Base-by-base conservation (phyloP, 1,140 invertebrate species). In the Drosophila ananassae region DNA sequence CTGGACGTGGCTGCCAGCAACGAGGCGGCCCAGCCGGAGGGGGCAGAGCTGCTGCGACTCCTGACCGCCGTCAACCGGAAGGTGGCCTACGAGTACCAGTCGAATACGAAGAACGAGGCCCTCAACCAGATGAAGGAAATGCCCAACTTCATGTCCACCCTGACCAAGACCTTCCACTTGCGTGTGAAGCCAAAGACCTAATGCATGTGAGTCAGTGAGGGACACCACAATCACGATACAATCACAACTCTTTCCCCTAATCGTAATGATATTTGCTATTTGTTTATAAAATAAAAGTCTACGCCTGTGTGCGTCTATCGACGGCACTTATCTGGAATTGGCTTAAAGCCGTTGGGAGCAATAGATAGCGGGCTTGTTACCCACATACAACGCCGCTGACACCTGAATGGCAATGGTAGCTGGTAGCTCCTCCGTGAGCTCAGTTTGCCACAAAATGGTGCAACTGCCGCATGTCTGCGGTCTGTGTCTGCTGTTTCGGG, bases 71-170 rank as follows among this genome's bases (percentile, higher is more conserved):
- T 96, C 0, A 94, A 94, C 72, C 92, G 93, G 3, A 92, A 92
- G 58, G 95, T 96, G 28, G 94, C 95, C 37, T 93, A 94, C 51
- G 92, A 94, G 52, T 95, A 94, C 83, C 93, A 95, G 73, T 95
- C 95, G 8, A 94, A 94, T 79, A 93, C 93, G 4, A 92, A 92
- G 28, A 92, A 94, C 69, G 84, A 93, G 30, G 91, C 90, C n/a
- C 94, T 95, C 91, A 93, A 95, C 82, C 91, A 92, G 48, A 95
- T 94, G 91, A 96, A 96, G 90, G 96, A 96, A 87, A 94, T 96
- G 69, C 95, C 96, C 9, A 95, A 93, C 69, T 93, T 96, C 34
- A 94, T 95, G 6, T 95, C 94, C n/a, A 96, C 95, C 74, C 90
- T 96, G 13, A 96, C 96, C 25, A 94, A 95, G 64, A 87, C 87